A percentile compares a stretch with the other conserved stretches of the same genome.
phyloP scores from a whole-genome alignment of 2,113 vertebrate genomes.

The Halcyon malimbica region DNA sequence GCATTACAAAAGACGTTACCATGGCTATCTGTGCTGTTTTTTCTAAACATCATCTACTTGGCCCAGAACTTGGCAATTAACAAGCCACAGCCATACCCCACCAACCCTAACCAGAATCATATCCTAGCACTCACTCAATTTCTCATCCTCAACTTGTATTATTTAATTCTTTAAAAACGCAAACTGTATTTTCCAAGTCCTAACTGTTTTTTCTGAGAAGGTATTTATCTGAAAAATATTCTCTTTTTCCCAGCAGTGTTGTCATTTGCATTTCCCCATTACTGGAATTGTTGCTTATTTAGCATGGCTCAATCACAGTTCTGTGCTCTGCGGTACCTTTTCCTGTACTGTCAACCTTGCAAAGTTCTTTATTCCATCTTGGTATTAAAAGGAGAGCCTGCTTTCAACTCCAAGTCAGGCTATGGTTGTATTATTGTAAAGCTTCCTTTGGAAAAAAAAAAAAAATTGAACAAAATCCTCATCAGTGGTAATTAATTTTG shows the following conservation, averaged over 20 bases:
- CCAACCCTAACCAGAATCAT: not conserved
- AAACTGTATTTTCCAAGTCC: not conserved
- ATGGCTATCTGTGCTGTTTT: not conserved
- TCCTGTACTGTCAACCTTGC: not conserved
- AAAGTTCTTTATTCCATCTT: constrained; percentile 58
- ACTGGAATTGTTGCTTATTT: not conserved
- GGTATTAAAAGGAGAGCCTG: constrained; percentile 27
- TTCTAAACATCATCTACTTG: not conserved
- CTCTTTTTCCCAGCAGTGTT: not conserved
- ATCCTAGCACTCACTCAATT: not conserved
- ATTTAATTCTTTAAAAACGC: not conserved
- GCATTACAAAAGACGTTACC: not conserved
- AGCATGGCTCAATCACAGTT: constrained; percentile 12
- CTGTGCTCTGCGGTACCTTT: constrained; percentile 13
- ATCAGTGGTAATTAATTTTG: constrained; percentile 79
- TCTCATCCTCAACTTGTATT: not conserved
- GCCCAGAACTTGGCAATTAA: not conserved
- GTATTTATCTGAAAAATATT: not conserved
- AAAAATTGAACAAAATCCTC: constrained; percentile 68
- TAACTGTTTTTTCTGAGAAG: not conserved
- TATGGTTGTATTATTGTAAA: constrained; percentile 63
- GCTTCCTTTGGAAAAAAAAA: constrained; percentile 16
- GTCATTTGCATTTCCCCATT: not conserved
- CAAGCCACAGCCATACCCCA: not conserved
- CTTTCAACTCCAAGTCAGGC: constrained; percentile 64